Conservation (phyloP, 2,797 vertebrate species). For the Buphagus erythrorhynchus region DNA sequence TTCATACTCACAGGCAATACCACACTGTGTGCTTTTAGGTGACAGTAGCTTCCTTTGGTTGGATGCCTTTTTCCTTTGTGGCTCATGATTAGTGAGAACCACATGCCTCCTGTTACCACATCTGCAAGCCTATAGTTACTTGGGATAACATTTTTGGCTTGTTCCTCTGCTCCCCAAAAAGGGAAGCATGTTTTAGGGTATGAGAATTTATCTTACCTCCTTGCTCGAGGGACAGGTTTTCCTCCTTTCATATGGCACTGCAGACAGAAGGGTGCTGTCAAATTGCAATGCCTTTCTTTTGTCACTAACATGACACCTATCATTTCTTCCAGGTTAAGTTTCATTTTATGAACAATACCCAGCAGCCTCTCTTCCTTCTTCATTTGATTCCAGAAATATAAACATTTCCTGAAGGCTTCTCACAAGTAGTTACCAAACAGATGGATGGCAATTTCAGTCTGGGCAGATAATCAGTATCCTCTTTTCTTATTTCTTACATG, state of each 20-base stretch:
- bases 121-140: not conserved
- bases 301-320: not conserved
- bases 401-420: not conserved
- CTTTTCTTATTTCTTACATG: not conserved
- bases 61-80: not conserved
- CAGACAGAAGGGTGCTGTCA: not conserved
- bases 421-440: not conserved
- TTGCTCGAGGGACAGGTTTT: not conserved
- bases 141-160: not conserved
- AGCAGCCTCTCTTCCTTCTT: not conserved
- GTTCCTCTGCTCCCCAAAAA: not conserved
- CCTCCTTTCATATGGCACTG: not conserved
- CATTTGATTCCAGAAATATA: not conserved
- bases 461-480: not conserved
- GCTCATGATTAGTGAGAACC: not conserved
- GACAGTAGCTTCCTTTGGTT: not conserved
- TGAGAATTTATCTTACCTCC: not conserved
- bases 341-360: not conserved
- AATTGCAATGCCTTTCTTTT: not conserved
- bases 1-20: rapidly evolving
- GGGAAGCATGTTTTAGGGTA: not conserved
- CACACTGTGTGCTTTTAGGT: rapidly evolving
- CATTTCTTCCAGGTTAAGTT: not conserved
- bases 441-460: not conserved
- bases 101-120: not conserved